Percentiles rank a stretch among this genome's conserved stretches.
Evolutionary conservation across 2,888 invertebrate genomes (phyloP).

Genomic region (Sycophila texana): DNA sequence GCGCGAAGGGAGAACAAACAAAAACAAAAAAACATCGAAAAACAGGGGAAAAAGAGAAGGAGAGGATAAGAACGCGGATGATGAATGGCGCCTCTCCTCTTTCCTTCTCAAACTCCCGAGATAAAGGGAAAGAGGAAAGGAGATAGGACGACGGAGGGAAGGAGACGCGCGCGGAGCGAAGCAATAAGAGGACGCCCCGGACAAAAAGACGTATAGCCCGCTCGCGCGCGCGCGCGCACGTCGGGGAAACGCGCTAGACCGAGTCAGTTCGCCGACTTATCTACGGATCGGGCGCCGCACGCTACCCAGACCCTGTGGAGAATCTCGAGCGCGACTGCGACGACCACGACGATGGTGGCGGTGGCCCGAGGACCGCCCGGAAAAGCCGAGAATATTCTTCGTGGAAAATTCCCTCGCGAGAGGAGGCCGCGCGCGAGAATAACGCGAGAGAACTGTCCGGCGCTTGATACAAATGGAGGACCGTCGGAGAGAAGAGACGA

Average conservation of each 20-base stretch:
- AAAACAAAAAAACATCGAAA: constrained; percentile 52
- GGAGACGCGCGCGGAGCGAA: constrained; percentile 16
- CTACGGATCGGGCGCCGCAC: constrained; percentile 63
- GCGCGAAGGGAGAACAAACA: constrained; percentile 13
- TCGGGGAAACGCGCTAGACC: constrained; percentile 71
- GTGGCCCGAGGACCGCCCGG: constrained; percentile 43
- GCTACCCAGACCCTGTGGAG: constrained; percentile 30
- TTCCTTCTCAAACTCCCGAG: constrained; percentile 49
- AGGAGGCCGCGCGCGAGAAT: constrained; percentile 29
- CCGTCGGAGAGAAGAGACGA: constrained; percentile 43
- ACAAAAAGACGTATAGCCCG: constrained; percentile 57
- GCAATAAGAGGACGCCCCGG: constrained; percentile 54
- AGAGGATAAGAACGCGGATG: constrained; percentile 66
- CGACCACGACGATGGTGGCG: constrained; percentile 26
- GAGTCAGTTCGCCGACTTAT: constrained; percentile 73
- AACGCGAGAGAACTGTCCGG: constrained; percentile 1
- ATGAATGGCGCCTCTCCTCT: constrained; percentile 63
- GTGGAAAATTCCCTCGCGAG: constrained; percentile 53
- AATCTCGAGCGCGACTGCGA: constrained; percentile 37
- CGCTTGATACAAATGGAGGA: constrained; percentile 53
- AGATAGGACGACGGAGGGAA: constrained; percentile 32
- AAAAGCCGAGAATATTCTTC: constrained; percentile 59
- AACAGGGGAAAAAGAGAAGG: constrained; percentile 55
- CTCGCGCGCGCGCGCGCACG: constrained; percentile 45
- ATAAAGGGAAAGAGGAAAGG: constrained; percentile 60